A percentile compares a stretch with the other conserved stretches of the same genome.
These are phyloP conservation scores for Nasonia longicornis DNA, from an alignment of 1,140 invertebrate genomes.

Conservation along the genomic window DNA sequence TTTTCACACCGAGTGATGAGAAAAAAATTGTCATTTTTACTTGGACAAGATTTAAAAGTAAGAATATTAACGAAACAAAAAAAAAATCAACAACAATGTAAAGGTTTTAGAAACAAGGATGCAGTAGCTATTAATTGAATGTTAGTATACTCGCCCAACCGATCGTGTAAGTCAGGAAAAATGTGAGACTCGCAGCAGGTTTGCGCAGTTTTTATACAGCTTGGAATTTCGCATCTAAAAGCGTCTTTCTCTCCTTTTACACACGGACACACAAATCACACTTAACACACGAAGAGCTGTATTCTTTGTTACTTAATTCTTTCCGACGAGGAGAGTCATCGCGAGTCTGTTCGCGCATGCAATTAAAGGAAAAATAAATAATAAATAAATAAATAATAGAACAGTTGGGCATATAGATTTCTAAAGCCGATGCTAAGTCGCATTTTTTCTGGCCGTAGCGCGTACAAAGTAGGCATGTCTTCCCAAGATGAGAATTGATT, in stretches of 20 bases:
- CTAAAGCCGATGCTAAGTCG: constrained; percentile 42
- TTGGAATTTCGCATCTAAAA: constrained; percentile 18
- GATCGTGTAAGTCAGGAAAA: constrained; percentile 44
- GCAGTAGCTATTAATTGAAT: constrained; percentile 41
- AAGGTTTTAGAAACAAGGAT: not conserved
- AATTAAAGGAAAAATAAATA: constrained; percentile 34
- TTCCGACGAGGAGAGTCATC: not conserved
- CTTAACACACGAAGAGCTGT: constrained; percentile 7
- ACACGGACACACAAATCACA: not conserved
- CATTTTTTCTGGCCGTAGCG: constrained; percentile 53
- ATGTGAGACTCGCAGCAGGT: constrained; percentile 39
- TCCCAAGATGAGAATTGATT: constrained; percentile 42
- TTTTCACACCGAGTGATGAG: constrained; percentile 13
- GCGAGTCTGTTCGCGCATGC: not conserved
- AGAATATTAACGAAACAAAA: constrained; percentile 10
- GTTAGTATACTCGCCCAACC: constrained; percentile 39
- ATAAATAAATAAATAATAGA: constrained; percentile 40
- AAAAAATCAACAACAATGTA: constrained; percentile 24
- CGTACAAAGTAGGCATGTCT: constrained; percentile 55
- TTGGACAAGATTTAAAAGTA: constrained; percentile 18
- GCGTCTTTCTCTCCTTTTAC: not conserved
- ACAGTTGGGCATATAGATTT: not conserved
- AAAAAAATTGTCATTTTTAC: constrained; percentile 35
- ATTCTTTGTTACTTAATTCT: constrained; percentile 35
- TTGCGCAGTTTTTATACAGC: constrained; percentile 38